Evolutionary conservation across 1,140 invertebrate species (phyloP).

Genomic region (Aphis gossypii): DNA sequence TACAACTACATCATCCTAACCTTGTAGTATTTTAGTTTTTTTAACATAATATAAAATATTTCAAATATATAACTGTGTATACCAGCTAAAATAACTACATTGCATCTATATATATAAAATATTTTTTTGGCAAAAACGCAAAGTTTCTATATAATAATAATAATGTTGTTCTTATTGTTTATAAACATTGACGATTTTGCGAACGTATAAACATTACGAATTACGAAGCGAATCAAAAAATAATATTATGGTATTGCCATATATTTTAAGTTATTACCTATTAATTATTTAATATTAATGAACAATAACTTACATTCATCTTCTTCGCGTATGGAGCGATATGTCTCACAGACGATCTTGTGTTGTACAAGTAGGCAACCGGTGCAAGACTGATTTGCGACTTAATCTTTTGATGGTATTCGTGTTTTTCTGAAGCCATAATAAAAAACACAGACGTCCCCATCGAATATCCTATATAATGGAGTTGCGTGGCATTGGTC

Average conservation of each 20-base stretch:
- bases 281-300: neutral
- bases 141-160: neutral
- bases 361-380: slow-evolving; percentile 54
- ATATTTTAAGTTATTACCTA: neutral
- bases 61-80: neutral
- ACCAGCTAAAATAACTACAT: neutral
- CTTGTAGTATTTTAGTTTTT: neutral
- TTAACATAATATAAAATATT: neutral
- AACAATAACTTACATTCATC: slow-evolving; percentile 53
- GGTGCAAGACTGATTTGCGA: slow-evolving; percentile 58
- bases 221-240: neutral
- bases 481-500: slow-evolving; percentile 66
- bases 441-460: slow-evolving; percentile 68
- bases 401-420: slow-evolving; percentile 67
- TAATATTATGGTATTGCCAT: neutral
- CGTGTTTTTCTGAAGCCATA: slow-evolving; percentile 66
- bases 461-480: slow-evolving; percentile 71
- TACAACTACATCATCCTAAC: neutral
- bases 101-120: neutral
- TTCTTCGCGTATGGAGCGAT: slow-evolving; percentile 66
- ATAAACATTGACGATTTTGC: neutral
- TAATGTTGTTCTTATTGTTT: too few relatives aligned
- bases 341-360: slow-evolving; percentile 70
- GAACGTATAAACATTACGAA: neutral
- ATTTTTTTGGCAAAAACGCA: neutral